Evolutionary conservation across 2,797 vertebrate genomes (phyloP).

Genomic region (Todus mexicanus): DNA sequence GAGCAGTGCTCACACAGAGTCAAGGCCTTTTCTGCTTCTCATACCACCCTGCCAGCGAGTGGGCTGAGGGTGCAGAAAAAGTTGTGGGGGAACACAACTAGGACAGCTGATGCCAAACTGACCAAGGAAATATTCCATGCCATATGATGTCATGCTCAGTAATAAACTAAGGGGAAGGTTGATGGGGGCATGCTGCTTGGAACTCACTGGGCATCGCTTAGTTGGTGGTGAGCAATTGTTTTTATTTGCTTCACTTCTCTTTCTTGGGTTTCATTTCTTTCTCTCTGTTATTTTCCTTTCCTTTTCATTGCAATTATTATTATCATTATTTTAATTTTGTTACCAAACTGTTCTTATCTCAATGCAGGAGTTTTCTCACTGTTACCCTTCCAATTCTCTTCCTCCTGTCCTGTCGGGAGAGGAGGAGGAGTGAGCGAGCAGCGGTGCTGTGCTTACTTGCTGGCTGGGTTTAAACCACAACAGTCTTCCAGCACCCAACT

Average conservation of each 20-base stretch:
- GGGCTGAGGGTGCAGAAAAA: too few species aligned
- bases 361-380: not conserved
- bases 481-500: not conserved
- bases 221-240: not conserved
- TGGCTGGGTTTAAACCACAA: not conserved
- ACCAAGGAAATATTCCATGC: not conserved
- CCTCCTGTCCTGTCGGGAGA: not conserved
- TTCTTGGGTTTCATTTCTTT: not conserved
- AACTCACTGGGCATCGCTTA: not conserved
- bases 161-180: not conserved
- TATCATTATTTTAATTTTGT: not conserved
- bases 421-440: not conserved
- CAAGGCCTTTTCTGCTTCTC: too few species aligned
- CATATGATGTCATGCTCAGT: not conserved
- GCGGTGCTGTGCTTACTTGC: not conserved
- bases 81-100: too few species aligned
- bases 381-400: not conserved
- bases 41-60: too few species aligned
- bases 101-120: too few species aligned
- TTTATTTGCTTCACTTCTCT: not conserved
- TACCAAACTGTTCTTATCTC: not conserved
- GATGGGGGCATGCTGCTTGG: too few species aligned
- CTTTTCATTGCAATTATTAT: not conserved
- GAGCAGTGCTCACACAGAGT: too few species aligned
- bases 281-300: not conserved